Evolutionary conservation across 2,113 vertebrate genomes (phyloP).

Genomic region (Tretioscincus oriximinensis): DNA sequence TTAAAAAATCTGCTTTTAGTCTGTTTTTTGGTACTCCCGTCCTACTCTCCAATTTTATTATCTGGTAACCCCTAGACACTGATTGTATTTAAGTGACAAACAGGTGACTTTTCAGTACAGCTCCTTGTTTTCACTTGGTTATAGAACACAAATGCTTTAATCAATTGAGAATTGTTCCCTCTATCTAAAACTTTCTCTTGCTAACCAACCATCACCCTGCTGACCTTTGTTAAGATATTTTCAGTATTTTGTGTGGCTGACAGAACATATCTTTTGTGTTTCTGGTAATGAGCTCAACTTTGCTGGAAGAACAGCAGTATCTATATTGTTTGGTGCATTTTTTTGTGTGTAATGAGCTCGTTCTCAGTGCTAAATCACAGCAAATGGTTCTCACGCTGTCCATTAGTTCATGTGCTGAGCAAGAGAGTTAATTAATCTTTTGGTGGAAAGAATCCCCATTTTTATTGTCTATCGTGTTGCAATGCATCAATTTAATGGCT

Average conservation of each 20-base stretch:
- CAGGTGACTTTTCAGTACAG: no score
- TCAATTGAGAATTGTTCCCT: no score
- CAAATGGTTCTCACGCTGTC: constrained; percentile 19
- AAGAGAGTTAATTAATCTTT: constrained; percentile 24
- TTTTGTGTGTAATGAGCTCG: constrained; percentile 8
- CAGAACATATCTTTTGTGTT: background rate
- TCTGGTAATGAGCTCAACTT: background rate
- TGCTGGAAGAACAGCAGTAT: background rate
- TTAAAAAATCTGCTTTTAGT: no score
- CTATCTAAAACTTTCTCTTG: no score
- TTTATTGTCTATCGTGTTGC: background rate
- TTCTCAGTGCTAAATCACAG: constrained; percentile 21
- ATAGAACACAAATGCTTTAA: no score
- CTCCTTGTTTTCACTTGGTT: no score
- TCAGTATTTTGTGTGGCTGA: background rate
- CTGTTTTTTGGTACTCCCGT: no score
- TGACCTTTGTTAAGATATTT: background rate
- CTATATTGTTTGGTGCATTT: background rate
- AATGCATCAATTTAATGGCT: background rate
- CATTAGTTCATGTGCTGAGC: background rate
- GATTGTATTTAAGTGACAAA: no score
- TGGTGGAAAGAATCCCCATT: background rate
- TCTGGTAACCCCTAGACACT: no score
- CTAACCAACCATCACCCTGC: no score
- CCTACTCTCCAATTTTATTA: no score